Evolutionary conservation across 2,113 vertebrate species (phyloP).

Genomic region (Nothoprocta pentlandii): DNA sequence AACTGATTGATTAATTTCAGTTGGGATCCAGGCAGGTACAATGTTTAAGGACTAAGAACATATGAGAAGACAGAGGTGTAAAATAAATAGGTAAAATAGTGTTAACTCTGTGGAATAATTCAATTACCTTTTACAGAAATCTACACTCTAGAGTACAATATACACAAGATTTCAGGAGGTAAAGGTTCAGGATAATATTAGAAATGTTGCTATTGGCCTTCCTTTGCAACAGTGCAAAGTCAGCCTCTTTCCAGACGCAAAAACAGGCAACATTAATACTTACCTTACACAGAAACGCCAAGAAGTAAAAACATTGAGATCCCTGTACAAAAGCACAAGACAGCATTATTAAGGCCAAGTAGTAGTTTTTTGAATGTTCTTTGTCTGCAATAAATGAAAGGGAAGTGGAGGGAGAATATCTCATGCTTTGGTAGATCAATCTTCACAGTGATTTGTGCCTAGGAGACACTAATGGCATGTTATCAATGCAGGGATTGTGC

Average conservation of each 20-base stretch:
- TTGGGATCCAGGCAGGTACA: neutral
- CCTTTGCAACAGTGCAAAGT: neutral
- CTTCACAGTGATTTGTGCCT: neutral
- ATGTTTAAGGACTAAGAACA: neutral
- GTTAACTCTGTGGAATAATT: neutral
- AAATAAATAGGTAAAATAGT: no score
- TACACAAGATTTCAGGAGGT: neutral
- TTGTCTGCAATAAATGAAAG: neutral
- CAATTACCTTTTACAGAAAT: neutral
- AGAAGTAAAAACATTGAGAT: neutral
- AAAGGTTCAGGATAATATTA: neutral
- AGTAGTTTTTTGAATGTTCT: neutral
- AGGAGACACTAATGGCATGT: neutral
- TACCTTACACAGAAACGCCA: neutral
- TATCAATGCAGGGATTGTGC: neutral
- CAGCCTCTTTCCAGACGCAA: neutral
- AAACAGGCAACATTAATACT: neutral
- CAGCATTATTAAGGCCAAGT: neutral
- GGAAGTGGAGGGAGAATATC: neutral
- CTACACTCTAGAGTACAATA: neutral
- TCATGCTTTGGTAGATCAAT: neutral
- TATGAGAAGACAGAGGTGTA: neutral
- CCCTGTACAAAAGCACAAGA: conserved; percentile 13
- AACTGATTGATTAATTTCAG: neutral
- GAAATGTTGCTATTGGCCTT: neutral